Evolutionary conservation across 2,888 invertebrate genomes (phyloP), one percentile per base, ranked within the genome.

Genomic region (Drosophila tripunctata): DNA sequence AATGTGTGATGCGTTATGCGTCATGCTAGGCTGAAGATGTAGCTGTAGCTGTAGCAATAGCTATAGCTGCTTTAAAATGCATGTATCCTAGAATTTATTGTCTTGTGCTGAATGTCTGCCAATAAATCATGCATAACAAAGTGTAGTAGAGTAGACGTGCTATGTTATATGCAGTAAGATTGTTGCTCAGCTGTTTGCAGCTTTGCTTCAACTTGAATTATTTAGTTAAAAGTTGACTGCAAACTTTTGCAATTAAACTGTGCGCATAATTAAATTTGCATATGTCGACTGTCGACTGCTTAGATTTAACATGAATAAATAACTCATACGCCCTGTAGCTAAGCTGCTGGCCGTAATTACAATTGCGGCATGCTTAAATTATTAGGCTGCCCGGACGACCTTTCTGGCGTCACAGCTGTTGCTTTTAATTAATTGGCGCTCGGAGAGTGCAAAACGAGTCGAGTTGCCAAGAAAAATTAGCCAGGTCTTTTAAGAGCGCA

Each of bases 391-490:
- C 51, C 43, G 41, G 41, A 24, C 35, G 56, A 17, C 44, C 43
- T 48, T 56, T 65, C 58, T 58, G 67, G 56, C 43, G 30, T 22
- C 47, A 51, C 60, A 74, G 67, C 63, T 81, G 85, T 63, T 78
- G 72, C 69, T 75, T 82, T 82, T 80, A 80, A 85, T 85, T 80
- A 78, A 82, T 82, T 73, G 56, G 50, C 57, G 65, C 64, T 71
- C 69, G 64, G 78, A 27, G 48, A 73, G 10, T 3, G 0, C 27
- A 2, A 2, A 27, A 10, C 10, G 27, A 57, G 66, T 40, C 44
- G 51, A 41, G 15, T 22, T 21, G 45, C 45, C 47, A 64, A 64
- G 75, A 81, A 48, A 75, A 69, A 82, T 78, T 45, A 45, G 56
- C 67, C n/a, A 67, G 44, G 40, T 50, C 51, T 50, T 45, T 17